Conservation (phyloP, 1,140 invertebrate species). For the Habropoda laboriosa region DNA sequence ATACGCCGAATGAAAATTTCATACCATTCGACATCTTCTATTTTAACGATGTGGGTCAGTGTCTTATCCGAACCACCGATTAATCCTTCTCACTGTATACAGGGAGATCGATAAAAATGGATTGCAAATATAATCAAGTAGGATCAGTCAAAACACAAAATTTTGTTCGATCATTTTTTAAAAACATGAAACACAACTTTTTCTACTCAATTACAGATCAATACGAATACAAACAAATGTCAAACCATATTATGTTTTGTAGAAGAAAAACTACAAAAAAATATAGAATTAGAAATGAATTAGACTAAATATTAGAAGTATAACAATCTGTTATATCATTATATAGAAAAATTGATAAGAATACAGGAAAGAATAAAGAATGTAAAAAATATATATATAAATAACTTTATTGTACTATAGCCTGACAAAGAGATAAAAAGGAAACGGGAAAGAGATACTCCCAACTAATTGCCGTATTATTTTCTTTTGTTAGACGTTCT, state of each 20-base stretch:
- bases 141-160: neutral
- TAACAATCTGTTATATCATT: too few relatives aligned
- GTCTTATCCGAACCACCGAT: neutral
- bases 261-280: too few relatives aligned
- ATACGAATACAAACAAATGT: too few relatives aligned
- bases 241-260: too few relatives aligned
- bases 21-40: constrained; percentile 60
- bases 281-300: too few relatives aligned
- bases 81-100: constrained; percentile 17
- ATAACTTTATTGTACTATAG: neutral
- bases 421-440: neutral
- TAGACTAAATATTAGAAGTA: too few relatives aligned
- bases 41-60: constrained; percentile 62
- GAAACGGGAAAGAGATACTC: neutral
- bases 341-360: too few relatives aligned
- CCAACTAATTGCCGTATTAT: neutral
- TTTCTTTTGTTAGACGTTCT: neutral
- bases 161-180: too few relatives aligned
- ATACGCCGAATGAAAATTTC: constrained; percentile 51
- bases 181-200: too few relatives aligned
- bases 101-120: neutral
- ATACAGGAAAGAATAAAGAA: neutral
- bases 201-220: too few relatives aligned
- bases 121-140: neutral
- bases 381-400: neutral